Percentiles rank a stretch among this genome's conserved stretches.
Evolutionary conservation across 2,888 invertebrate genomes (phyloP).

Genomic region (Nymphalis polychloros): DNA sequence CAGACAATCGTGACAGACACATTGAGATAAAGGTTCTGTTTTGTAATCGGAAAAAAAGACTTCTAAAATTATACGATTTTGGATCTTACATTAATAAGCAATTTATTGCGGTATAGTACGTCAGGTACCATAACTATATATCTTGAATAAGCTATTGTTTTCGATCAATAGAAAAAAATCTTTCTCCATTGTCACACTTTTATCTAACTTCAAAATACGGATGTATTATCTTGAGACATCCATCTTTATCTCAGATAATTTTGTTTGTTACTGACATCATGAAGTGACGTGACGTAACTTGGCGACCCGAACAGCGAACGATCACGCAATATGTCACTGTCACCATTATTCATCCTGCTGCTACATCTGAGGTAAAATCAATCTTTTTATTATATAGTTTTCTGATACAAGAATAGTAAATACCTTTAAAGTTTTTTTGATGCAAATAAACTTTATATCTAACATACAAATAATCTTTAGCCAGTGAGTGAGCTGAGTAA

Average conservation of each 20-base stretch:
- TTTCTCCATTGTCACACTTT: not conserved
- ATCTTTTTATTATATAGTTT: conserved; percentile 18
- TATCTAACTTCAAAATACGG: not conserved
- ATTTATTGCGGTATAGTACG: too few relatives aligned
- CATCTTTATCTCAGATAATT: conserved; percentile 27
- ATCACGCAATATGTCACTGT: conserved; percentile 35
- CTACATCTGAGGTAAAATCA: conserved; percentile 30
- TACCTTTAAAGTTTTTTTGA: not conserved
- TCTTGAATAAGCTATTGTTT: too few relatives aligned
- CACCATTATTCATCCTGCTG: conserved; percentile 34
- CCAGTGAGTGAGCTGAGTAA: too few relatives aligned
- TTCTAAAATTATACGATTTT: too few relatives aligned
- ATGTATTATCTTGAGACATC: conserved; percentile 13
- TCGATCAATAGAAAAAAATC: too few relatives aligned
- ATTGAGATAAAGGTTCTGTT: too few relatives aligned
- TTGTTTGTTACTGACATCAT: conserved; percentile 30
- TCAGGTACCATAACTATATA: too few relatives aligned
- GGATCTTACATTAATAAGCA: too few relatives aligned
- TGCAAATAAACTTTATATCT: too few relatives aligned
- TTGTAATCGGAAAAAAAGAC: too few relatives aligned
- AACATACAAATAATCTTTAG: too few relatives aligned
- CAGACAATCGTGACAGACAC: too few relatives aligned
- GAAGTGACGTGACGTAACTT: conserved; percentile 27
- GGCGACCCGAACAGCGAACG: conserved; percentile 22
- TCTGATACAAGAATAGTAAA: not conserved